Conservation (phyloP, 2,113 vertebrate genomes). For the Leptocoma aspasia region DNA sequence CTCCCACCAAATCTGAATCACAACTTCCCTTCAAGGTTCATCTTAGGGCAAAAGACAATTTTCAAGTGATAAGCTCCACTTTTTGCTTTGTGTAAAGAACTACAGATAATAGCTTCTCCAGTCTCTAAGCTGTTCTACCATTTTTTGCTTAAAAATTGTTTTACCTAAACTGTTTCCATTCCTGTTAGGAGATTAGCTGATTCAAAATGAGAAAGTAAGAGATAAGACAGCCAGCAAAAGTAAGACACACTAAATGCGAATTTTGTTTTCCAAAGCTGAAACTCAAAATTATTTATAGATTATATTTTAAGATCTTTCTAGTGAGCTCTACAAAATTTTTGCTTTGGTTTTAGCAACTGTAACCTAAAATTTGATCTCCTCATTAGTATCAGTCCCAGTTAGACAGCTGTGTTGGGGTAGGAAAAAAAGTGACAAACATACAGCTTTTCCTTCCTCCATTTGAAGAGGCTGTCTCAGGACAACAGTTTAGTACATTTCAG, state of each 20-base stretch:
- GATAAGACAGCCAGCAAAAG: neutral
- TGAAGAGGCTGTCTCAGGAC: neutral
- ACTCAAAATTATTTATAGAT: neutral
- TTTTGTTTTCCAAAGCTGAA: neutral
- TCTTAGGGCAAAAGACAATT: neutral
- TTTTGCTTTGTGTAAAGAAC: neutral
- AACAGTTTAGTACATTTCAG: neutral
- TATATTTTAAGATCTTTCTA: neutral
- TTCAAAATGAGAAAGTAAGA: neutral
- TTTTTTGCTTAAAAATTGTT: neutral
- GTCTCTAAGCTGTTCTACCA: neutral
- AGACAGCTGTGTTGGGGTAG: constrained; percentile 29
- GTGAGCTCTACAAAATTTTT: neutral
- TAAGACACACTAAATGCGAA: neutral
- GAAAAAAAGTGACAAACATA: neutral
- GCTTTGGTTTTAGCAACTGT: constrained; percentile 34
- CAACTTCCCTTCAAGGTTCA: neutral
- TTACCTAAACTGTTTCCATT: neutral
- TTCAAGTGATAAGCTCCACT: neutral
- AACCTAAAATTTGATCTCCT: constrained; percentile 28
- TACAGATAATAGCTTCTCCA: neutral
- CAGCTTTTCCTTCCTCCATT: constrained; percentile 9
- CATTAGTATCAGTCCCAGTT: neutral
- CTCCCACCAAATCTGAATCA: neutral
- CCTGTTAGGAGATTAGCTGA: neutral